These are phyloP conservation scores for Halcyon senegalensis DNA, from an alignment of 2,113 vertebrate genomes.

Conservation along the genomic window DNA sequence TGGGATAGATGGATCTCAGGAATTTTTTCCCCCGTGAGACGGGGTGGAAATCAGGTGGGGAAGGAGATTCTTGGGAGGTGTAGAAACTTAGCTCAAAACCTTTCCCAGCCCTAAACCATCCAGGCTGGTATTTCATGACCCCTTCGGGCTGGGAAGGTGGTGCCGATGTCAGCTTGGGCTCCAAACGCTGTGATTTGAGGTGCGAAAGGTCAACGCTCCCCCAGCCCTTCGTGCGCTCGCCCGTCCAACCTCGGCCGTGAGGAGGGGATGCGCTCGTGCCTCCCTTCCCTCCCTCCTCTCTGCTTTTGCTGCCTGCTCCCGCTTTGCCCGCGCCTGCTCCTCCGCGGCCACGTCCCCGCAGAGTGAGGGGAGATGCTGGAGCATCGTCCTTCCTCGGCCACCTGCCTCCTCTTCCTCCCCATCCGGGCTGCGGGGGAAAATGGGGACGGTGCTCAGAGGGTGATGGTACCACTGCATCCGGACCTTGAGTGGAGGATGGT, in stretches of 20 bases:
- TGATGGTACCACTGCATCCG: fast-evolving
- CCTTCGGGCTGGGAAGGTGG: neutral
- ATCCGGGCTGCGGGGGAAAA: fast-evolving
- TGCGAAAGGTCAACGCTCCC: neutral
- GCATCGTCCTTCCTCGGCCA: neutral
- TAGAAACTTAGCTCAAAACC: neutral
- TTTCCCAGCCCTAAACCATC: neutral
- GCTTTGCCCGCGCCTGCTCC: neutral
- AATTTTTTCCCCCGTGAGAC: neutral
- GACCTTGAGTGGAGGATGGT: neutral
- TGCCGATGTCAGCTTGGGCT: neutral
- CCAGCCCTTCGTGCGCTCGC: neutral
- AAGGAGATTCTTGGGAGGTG: neutral
- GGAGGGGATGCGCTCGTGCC: neutral
- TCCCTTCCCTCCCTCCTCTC: neutral
- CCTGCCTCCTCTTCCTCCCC: neutral
- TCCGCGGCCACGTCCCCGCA: fast-evolving
- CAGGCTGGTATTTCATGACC: neutral
- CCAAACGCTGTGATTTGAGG: neutral
- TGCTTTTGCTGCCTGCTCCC: neutral
- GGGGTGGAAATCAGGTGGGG: constrained; percentile 15
- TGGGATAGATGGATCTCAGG: neutral
- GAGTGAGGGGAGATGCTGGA: neutral
- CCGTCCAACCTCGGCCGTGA: fast-evolving
- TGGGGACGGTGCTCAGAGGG: fast-evolving